Evolutionary conservation across 1,140 invertebrate species (phyloP).

Genomic region (Diachasma alloeum): DNA sequence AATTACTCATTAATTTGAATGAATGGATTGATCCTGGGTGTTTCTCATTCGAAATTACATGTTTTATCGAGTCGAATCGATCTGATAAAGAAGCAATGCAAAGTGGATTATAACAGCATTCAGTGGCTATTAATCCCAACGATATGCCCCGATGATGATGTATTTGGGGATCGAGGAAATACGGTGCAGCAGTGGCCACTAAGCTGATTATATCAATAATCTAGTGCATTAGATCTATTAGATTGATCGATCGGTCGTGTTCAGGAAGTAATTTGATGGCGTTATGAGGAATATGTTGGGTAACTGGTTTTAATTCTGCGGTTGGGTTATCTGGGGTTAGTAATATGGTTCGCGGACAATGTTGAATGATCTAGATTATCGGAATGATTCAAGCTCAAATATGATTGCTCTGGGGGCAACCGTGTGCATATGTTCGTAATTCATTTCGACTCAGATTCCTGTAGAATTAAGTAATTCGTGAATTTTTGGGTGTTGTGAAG

Average conservation of each 20-base stretch:
- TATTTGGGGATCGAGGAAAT: slow-evolving; percentile 6
- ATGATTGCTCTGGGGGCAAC: too few relatives aligned
- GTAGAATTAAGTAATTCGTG: too few relatives aligned
- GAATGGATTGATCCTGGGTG: not conserved
- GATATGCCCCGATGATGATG: not conserved
- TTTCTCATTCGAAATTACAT: not conserved
- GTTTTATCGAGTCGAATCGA: not conserved
- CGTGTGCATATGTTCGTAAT: too few relatives aligned
- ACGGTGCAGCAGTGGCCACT: not conserved
- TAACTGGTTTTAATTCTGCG: not conserved
- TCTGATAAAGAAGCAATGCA: not conserved
- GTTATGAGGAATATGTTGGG: not conserved
- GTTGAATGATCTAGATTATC: too few relatives aligned
- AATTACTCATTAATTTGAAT: not conserved
- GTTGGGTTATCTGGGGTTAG: not conserved
- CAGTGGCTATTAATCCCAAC: not conserved
- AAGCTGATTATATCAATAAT: slow-evolving; percentile 17
- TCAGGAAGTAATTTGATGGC: slow-evolving; percentile 6
- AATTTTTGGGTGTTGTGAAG: too few relatives aligned
- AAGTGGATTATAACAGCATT: slow-evolving; percentile 1
- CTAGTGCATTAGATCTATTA: not conserved
- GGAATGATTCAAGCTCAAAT: too few relatives aligned
- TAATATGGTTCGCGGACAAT: not conserved
- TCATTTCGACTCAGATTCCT: too few relatives aligned
- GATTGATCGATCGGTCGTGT: slow-evolving; percentile 5